A percentile compares a stretch with the other conserved stretches of the same genome.
phyloP scores from a whole-genome alignment of 2,797 vertebrate genomes.

The Adelosebastes latens region DNA sequence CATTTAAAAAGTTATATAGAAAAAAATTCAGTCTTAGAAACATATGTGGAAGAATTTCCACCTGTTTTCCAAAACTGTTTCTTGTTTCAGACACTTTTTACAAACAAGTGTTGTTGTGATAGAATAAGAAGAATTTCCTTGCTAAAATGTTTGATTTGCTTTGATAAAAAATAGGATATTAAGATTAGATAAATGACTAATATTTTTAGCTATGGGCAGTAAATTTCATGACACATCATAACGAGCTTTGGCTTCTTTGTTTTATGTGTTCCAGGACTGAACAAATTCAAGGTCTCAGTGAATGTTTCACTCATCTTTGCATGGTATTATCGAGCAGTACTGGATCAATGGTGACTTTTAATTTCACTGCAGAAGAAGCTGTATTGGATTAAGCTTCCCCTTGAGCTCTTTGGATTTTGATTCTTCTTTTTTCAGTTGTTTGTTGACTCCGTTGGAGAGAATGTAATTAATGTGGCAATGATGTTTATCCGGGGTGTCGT shows the following conservation, averaged over 20 bases:
- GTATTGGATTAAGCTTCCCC: neutral
- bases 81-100: neutral
- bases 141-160: neutral
- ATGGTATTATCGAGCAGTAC: neutral
- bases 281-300: neutral
- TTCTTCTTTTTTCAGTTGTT: neutral
- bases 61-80: neutral
- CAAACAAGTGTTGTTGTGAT: neutral
- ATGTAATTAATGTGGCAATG: neutral
- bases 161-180: neutral
- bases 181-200: neutral
- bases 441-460: neutral
- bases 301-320: neutral
- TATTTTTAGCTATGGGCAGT: neutral
- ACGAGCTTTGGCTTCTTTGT: neutral
- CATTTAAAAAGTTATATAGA: neutral
- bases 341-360: slow-evolving; percentile 3
- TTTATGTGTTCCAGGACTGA: neutral
- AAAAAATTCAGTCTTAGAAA: neutral
- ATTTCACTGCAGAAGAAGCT: neutral
- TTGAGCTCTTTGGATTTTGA: neutral
- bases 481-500: neutral
- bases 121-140: neutral
- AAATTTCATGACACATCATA: neutral
- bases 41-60: neutral